Conservation (phyloP, 2,888 invertebrate genomes). For the Uropetala carovei region DNA sequence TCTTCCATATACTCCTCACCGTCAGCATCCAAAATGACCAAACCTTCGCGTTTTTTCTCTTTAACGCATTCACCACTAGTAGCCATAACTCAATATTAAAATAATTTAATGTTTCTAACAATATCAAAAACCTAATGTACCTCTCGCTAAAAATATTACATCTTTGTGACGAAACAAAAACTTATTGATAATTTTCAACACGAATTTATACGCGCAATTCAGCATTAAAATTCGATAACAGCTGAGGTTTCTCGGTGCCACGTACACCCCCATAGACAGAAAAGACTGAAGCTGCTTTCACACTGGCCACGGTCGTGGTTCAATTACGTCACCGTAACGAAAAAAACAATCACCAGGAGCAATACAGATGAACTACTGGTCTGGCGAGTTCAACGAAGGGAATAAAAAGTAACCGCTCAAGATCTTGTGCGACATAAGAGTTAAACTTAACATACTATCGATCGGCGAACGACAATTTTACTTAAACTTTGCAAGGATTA, state of each 20-base stretch:
- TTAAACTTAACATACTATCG: too few species aligned
- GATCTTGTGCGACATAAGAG: not conserved
- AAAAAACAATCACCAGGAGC: not conserved
- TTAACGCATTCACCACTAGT: not conserved
- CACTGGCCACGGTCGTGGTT: constrained; percentile 38
- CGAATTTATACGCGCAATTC: not conserved
- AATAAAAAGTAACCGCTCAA: not conserved
- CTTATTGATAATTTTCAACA: not conserved
- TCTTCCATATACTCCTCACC: constrained; percentile 49
- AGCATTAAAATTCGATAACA: not conserved
- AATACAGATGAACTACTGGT: not conserved
- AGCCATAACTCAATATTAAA: not conserved
- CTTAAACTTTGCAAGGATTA: too few species aligned
- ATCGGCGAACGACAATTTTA: too few species aligned
- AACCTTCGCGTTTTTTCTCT: not conserved
- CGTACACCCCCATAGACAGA: constrained; percentile 25
- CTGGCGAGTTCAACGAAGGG: constrained; percentile 51
- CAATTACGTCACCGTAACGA: constrained; percentile 46
- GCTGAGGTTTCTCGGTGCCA: not conserved
- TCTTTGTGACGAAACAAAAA: not conserved
- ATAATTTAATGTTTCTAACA: not conserved
- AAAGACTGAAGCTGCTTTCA: constrained; percentile 34
- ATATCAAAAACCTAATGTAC: not conserved
- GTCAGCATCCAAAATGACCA: not conserved
- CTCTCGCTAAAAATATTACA: not conserved